Conservation (phyloP, 2,888 invertebrate genomes). For the Scaptomyza flava region DNA sequence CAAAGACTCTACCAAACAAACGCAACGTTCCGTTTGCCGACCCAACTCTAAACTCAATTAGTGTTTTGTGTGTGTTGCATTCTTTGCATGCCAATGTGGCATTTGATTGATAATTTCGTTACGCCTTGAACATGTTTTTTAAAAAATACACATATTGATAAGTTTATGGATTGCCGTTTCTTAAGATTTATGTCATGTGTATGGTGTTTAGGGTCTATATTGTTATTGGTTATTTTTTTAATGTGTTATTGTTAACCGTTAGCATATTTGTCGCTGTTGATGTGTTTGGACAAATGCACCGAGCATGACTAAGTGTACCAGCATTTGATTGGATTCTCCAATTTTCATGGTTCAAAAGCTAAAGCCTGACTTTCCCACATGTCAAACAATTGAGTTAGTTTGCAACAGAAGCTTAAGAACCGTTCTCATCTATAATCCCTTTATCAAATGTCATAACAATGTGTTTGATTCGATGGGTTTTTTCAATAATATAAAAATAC, state of each 20-base stretch:
- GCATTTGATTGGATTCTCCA: constrained; percentile 49
- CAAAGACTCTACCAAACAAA: constrained; percentile 46
- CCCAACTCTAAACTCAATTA: constrained; percentile 68
- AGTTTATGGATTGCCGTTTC: constrained; percentile 42
- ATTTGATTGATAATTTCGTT: constrained; percentile 79
- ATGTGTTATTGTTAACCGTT: constrained; percentile 27
- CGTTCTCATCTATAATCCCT: neutral
- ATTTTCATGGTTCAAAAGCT: neutral
- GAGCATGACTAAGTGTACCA: constrained; percentile 57
- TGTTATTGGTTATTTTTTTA: constrained; percentile 35
- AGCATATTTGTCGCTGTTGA: constrained; percentile 58
- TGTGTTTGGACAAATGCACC: constrained; percentile 39
- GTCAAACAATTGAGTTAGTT: constrained; percentile 11
- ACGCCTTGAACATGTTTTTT: constrained; percentile 67
- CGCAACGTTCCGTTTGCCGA: constrained; percentile 46
- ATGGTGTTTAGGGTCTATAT: constrained; percentile 23
- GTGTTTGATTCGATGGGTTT: neutral
- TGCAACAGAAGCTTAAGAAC: constrained; percentile 4
- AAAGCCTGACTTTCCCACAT: constrained; percentile 1
- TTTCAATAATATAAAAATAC: too few relatives aligned
- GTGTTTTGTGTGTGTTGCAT: constrained; percentile 62
- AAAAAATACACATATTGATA: constrained; percentile 62
- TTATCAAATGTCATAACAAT: neutral
- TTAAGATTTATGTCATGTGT: constrained; percentile 69
- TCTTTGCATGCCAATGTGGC: constrained; percentile 76